Evolutionary conservation across 2,888 invertebrate species (phyloP), one percentile per base, ranked within the genome.

Genomic region (Kuschelorhynchus macadamiae): DNA sequence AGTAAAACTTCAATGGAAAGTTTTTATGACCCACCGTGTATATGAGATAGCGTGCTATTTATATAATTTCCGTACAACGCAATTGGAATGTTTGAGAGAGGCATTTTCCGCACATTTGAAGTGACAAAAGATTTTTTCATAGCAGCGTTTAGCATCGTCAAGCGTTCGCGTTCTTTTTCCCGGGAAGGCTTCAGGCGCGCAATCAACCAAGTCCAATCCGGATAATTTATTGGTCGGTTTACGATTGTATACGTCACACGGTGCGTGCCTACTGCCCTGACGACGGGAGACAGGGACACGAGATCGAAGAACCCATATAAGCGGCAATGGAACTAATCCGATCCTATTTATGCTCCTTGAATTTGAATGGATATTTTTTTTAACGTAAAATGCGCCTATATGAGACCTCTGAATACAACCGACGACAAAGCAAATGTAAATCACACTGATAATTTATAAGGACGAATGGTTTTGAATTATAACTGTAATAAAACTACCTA

Each of bases 151-250:
- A 8, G 32, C 14, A 18, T 39, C 1, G 41, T 25, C 56, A 17
- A 14, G n/a, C 11, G 20, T 49, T 64, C 59, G 55, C 47, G 41
- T 41, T 67, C 72, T 74, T 75, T 75, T 74, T 70, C 70, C 70
- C 74, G 72, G 72, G 70, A 74, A 47, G 73, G 74, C 72, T 75
- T 75, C 73, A 73, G 69, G 77, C 74, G 76, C 73, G 76, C 81
- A 80, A 79, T 80, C 81, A 80, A 78, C 77, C 79, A 75, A 77
- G 77, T 77, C 81, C 76, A 80, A 81, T 81, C 78, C 77, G 78
- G 78, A 77, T 80, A 79, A 81, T 81, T 81, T 81, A 81, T 79
- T 78, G 75, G 77, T 69, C 75, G 75, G 72, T 81, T 81, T 80
- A 81, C 78, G 80, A 78, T 76, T 77, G 74, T 75, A 77, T 78